Percentiles rank a stretch among this genome's conserved stretches.
Conservation (phyloP, 2,888 invertebrate genomes). For the Agrenia bidenticulata region DNA sequence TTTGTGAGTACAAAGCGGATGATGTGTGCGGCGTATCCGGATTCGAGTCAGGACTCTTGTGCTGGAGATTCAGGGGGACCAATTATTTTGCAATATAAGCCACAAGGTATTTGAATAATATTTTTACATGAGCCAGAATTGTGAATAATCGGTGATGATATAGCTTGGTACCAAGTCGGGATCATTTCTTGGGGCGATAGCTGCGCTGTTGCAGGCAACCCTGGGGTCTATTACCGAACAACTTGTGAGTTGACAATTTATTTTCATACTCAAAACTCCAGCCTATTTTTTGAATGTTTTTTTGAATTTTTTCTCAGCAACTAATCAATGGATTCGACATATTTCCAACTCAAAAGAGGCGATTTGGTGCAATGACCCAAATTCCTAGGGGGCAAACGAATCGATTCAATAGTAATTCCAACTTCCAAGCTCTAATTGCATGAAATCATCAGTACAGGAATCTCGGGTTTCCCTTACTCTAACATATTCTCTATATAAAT, state of each 20-base stretch:
- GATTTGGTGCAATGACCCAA: slow-evolving; percentile 17
- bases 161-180: slow-evolving; percentile 15
- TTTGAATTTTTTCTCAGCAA: slow-evolving; percentile 12
- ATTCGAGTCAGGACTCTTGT: slow-evolving; percentile 12
- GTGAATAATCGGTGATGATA: no score
- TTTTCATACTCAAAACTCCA: neutral
- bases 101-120: slow-evolving; percentile 9
- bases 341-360: slow-evolving; percentile 10
- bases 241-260: slow-evolving; percentile 15
- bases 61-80: slow-evolving; percentile 9
- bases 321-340: slow-evolving; percentile 24
- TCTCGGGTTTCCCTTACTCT: no score
- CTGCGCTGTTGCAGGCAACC: slow-evolving; percentile 6
- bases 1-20: neutral
- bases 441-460: no score
- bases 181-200: slow-evolving; percentile 16
- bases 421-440: no score
- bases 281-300: neutral
- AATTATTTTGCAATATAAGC: slow-evolving; percentile 4
- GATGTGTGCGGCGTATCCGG: slow-evolving; percentile 10
- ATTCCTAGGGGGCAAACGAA: no score
- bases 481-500: no score
- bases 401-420: no score
- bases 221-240: slow-evolving; percentile 11
- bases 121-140: no score